Conservation (phyloP, 2,113 vertebrate species). For the Eulacestoma nigropectus region DNA sequence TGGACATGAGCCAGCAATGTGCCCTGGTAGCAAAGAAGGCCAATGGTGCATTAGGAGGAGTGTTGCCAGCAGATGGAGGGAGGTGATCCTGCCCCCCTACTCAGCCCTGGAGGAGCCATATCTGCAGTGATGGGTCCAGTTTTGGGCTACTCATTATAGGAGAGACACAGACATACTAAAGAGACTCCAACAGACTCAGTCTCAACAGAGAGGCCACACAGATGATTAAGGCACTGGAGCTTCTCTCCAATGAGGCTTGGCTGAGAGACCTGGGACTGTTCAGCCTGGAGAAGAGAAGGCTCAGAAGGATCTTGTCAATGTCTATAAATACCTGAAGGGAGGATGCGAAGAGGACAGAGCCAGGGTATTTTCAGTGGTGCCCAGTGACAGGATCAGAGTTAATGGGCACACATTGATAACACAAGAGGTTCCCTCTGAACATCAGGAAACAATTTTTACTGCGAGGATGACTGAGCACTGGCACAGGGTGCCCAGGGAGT, state of each 20-base stretch:
- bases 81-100: neutral
- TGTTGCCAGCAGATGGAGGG: neutral
- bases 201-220: neutral
- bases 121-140: neutral
- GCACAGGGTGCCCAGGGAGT: neutral
- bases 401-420: neutral
- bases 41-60: neutral
- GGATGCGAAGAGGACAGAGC: neutral
- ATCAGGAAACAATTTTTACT: neutral
- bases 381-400: neutral
- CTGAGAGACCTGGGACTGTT: neutral
- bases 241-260: neutral
- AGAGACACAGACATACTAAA: neutral
- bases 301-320: neutral
- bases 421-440: neutral
- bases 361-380: neutral
- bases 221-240: neutral
- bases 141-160: neutral
- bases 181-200: neutral
- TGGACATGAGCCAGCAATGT: neutral
- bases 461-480: neutral
- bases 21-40: neutral
- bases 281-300: neutral
- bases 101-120: neutral
- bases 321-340: neutral